These are phyloP conservation scores for Schizothorax lantsangensis DNA, from an alignment of 2,797 vertebrate species.

Conservation along the genomic window DNA sequence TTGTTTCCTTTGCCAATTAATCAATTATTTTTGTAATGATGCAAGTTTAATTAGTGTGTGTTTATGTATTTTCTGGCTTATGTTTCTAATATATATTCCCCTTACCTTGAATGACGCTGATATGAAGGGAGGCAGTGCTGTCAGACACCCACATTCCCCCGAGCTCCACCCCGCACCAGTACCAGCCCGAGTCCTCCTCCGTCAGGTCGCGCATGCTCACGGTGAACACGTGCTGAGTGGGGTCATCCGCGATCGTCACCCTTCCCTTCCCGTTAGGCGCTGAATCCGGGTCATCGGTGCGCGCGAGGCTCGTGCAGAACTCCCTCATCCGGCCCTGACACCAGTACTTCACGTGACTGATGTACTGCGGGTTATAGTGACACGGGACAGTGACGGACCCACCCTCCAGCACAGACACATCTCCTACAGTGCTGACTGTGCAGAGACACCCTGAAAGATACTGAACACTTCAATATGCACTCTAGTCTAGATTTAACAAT, in stretches of 20 bases:
- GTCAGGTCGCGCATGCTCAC: slow-evolving; percentile 74
- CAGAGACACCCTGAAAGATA: slow-evolving; percentile 50
- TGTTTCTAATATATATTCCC: too few species aligned
- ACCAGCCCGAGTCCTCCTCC: slow-evolving; percentile 72
- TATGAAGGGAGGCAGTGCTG: slow-evolving; percentile 60
- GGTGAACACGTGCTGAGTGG: slow-evolving; percentile 68
- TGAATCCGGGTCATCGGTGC: slow-evolving; percentile 62
- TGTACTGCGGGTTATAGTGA: slow-evolving; percentile 74
- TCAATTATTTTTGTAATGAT: not conserved
- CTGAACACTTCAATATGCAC: too few species aligned
- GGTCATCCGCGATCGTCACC: slow-evolving; percentile 73
- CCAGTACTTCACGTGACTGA: slow-evolving; percentile 78
- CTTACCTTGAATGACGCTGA: slow-evolving; percentile 70
- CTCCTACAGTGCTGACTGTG: slow-evolving; percentile 60
- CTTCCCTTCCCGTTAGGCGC: slow-evolving; percentile 24
- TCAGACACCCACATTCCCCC: slow-evolving; percentile 70
- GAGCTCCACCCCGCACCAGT: slow-evolving; percentile 79
- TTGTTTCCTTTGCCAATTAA: not conserved
- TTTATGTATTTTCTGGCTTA: too few species aligned
- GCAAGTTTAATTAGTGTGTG: too few species aligned
- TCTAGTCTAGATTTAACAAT: not conserved
- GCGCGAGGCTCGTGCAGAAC: slow-evolving; percentile 73
- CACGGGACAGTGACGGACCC: slow-evolving; percentile 70
- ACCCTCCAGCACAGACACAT: slow-evolving; percentile 71
- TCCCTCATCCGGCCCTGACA: slow-evolving; percentile 69